Percentiles rank a stretch among this genome's conserved stretches.
These are phyloP conservation scores for Spilarctia lutea DNA, from an alignment of 2,888 invertebrate genomes.

Conservation along the genomic window DNA sequence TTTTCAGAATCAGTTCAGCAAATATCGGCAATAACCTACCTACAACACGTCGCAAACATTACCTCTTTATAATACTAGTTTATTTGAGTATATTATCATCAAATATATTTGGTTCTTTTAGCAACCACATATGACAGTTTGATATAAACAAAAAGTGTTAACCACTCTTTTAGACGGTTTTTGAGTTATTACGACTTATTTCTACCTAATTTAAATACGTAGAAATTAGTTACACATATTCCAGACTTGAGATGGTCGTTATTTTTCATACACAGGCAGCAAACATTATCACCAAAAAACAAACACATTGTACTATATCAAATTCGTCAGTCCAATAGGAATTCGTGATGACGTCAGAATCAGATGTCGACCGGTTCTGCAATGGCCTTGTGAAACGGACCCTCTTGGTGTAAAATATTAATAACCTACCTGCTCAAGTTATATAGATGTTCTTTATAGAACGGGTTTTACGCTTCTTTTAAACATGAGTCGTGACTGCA, in stretches of 20 bases:
- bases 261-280: neutral
- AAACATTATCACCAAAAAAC: constrained; percentile 1
- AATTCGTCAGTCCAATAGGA: constrained; percentile 18
- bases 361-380: constrained; percentile 38
- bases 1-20: too few species aligned
- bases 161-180: too few species aligned
- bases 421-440: constrained; percentile 13
- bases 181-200: too few species aligned
- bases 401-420: constrained; percentile 26
- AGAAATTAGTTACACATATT: neutral
- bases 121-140: neutral
- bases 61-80: too few species aligned
- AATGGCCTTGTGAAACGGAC: constrained; percentile 40
- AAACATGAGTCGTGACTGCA: neutral
- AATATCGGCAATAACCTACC: too few species aligned
- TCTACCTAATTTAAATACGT: too few species aligned
- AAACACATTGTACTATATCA: neutral
- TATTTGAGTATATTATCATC: neutral
- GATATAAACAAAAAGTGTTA: neutral
- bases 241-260: neutral
- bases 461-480: constrained; percentile 5
- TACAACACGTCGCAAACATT: too few species aligned
- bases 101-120: neutral
- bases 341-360: constrained; percentile 41
- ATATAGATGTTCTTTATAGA: constrained; percentile 11